A percentile compares a stretch with the other conserved stretches of the same genome.
These are phyloP conservation scores for Seriola dumerili DNA, from an alignment of 2,113 vertebrate species.

Conservation along the genomic window DNA sequence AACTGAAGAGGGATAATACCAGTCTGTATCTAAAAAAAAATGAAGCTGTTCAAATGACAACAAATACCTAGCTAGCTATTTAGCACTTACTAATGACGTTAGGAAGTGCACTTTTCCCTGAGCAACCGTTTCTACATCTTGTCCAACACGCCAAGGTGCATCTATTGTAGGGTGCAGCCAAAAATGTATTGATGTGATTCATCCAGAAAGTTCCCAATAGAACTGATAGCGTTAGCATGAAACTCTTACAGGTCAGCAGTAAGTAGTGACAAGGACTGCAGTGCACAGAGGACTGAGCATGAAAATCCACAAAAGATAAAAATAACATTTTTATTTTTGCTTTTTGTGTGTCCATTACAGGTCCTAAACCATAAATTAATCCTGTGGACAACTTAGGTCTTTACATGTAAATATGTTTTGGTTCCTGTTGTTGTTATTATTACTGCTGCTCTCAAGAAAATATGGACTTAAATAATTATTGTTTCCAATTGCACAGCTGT, in stretches of 20 bases:
- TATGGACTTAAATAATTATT: background rate
- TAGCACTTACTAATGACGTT: background rate
- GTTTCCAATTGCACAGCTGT: background rate
- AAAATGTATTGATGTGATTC: slow-evolving; percentile 4
- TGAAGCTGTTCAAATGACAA: background rate
- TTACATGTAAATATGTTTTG: background rate
- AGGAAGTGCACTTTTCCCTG: background rate
- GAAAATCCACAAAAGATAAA: background rate
- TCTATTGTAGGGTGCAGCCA: background rate
- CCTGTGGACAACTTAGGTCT: background rate
- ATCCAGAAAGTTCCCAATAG: background rate
- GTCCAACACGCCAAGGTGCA: background rate
- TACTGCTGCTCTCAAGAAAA: slow-evolving; percentile 6
- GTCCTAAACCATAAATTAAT: background rate
- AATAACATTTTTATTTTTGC: background rate
- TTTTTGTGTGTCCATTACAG: background rate
- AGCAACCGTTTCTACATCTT: background rate
- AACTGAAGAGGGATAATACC: background rate
- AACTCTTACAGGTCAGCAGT: background rate
- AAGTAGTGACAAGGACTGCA: background rate
- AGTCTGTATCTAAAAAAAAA: background rate
- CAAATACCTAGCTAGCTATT: background rate
- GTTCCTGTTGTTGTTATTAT: background rate
- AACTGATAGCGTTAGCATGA: background rate
- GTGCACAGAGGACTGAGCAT: background rate